Evolutionary conservation across 2,797 vertebrate species (phyloP).

Genomic region (Hephaestus fuliginosus): DNA sequence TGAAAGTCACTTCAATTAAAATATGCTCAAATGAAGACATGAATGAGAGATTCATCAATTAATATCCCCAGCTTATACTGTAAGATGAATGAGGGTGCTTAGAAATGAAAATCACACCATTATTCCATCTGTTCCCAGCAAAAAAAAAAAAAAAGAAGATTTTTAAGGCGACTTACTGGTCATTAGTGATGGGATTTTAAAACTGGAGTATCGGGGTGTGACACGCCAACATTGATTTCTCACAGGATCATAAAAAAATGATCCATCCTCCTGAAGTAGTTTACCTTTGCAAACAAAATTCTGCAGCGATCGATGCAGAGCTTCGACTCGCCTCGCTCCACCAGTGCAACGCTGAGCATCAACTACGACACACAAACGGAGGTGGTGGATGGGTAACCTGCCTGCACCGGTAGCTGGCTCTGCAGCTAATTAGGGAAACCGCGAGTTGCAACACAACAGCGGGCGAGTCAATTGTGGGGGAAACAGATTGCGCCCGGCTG

Average conservation of each 20-base stretch:
- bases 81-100: slow-evolving; percentile 61
- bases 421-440: slow-evolving; percentile 59
- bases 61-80: slow-evolving; percentile 40
- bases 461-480: slow-evolving; percentile 27
- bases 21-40: slow-evolving; percentile 72
- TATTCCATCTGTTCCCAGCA: slow-evolving; percentile 50
- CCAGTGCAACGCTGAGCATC: slow-evolving; percentile 40
- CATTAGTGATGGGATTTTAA: slow-evolving; percentile 62
- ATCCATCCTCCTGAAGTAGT: slow-evolving; percentile 53
- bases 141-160: background rate
- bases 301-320: slow-evolving; percentile 52
- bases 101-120: slow-evolving; percentile 49
- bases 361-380: slow-evolving; percentile 12
- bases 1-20: slow-evolving; percentile 85
- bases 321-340: slow-evolving; percentile 25
- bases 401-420: background rate
- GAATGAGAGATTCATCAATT: slow-evolving; percentile 70
- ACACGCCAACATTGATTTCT: slow-evolving; percentile 71
- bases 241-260: slow-evolving; percentile 71
- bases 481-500: slow-evolving; percentile 25
- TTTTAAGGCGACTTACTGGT: slow-evolving; percentile 24
- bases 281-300: slow-evolving; percentile 58
- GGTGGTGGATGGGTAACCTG: slow-evolving; percentile 23
- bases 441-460: slow-evolving; percentile 41
- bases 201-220: slow-evolving; percentile 59